Evolutionary conservation across 2,797 vertebrate species (phyloP).

Genomic region (Tadarida brasiliensis): DNA sequence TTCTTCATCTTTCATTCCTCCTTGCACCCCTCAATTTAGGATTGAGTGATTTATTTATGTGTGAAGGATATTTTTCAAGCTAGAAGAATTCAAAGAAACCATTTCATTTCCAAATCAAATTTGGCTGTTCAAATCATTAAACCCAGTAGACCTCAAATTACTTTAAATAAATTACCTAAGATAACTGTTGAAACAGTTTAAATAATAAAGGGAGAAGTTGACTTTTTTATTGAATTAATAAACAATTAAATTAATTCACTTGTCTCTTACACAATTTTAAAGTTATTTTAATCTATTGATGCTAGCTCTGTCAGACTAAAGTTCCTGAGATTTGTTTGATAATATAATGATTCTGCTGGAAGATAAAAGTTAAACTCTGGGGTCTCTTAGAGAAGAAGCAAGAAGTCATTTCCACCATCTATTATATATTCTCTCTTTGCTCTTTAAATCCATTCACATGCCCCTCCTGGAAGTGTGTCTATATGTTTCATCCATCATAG

Average conservation of each 20-base stretch:
- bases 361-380: neutral
- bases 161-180: conserved; percentile 31
- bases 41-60: neutral
- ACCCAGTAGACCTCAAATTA: neutral
- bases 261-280: conserved; percentile 33
- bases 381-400: conserved; percentile 13
- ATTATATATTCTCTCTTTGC: neutral
- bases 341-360: conserved; percentile 3
- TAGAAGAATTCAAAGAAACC: neutral
- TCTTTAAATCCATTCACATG: neutral
- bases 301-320: neutral
- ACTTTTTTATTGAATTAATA: conserved; percentile 50
- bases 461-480: neutral
- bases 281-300: conserved; percentile 52
- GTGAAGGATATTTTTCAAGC: neutral
- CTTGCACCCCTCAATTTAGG: neutral
- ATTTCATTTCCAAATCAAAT: neutral
- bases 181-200: conserved; percentile 15
- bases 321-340: neutral
- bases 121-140: conserved; percentile 3
- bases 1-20: neutral
- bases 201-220: conserved; percentile 3
- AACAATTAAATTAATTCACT: conserved; percentile 9
- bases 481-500: neutral
- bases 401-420: conserved; percentile 5